Evolutionary conservation across 2,888 invertebrate genomes (phyloP), one percentile per base, ranked within the genome.

Genomic region (Trichogramma evanescens): DNA sequence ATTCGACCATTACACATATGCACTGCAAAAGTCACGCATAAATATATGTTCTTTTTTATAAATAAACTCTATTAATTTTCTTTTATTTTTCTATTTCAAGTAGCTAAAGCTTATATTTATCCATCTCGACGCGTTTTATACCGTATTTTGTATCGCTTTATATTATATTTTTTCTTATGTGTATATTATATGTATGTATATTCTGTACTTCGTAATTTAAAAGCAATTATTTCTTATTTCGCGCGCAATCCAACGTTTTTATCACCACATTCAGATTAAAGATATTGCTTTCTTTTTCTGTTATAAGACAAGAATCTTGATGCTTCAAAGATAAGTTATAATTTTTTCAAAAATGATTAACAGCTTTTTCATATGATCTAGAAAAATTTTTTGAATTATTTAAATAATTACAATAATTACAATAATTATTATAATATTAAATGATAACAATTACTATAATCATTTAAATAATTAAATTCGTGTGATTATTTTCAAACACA

Each of bases 21-120:
- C 65, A 66, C 70, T 70, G 69, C 72, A 72, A 72, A 66, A 68
- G 69, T 69, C 71, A 70, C 68, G 59, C 68, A 68, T 69, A 74
- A 70, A 74, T 71, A 71, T 69, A 69, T 59, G 65, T 66, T 57
- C 63, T 68, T 67, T 63, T 64, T 65, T 66, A 65, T 62, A 61
- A 59, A 62, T 67, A 61, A 8, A 59, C 54, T 60, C 59, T 63
- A 67, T 67, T 64, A 68, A 65, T 66, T 65, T 66, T 66, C 63
- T 51, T 49, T 58, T 44, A 54, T 52, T 54, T 45, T 10, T 10
- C 56, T 59, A 63, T 51, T 63, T 57, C 56, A 57, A 54, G 51
- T 52, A 48, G 43, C 44, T 61, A 48, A 52, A 49, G 43, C 7
- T 58, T 64, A 59, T 54, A 46, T 45, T 61, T 9, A 58, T 59